These are phyloP conservation scores for Scyliorhinus canicula DNA, from an alignment of 2,797 vertebrate genomes.

Conservation along the genomic window DNA sequence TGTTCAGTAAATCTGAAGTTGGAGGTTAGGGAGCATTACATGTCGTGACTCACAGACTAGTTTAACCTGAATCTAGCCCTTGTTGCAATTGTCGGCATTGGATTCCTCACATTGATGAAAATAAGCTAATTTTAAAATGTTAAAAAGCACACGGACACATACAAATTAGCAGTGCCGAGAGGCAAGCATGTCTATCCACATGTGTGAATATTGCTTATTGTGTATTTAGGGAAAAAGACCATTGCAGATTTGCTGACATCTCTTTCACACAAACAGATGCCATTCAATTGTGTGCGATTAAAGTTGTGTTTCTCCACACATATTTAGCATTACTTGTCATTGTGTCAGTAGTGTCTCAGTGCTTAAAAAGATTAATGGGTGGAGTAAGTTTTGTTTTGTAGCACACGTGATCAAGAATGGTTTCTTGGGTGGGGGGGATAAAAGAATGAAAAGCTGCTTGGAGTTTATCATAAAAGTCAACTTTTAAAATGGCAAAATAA, in stretches of 20 bases:
- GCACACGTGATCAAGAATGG: not conserved
- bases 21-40: not conserved
- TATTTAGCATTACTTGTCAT: not conserved
- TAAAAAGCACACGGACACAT: not conserved
- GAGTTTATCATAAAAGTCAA: not conserved
- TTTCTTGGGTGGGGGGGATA: not conserved
- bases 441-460: not conserved
- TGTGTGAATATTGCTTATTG: not conserved
- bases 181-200: not conserved
- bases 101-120: not conserved
- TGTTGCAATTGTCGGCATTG: not conserved
- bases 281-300: not conserved
- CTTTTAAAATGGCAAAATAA: not conserved
- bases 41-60: not conserved
- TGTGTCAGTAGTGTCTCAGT: not conserved
- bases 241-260: constrained; percentile 18
- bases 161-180: not conserved
- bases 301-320: not conserved
- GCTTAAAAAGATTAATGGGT: not conserved
- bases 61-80: not conserved
- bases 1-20: not conserved
- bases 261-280: not conserved
- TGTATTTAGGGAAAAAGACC: not conserved
- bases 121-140: not conserved
- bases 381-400: not conserved